Evolutionary conservation across 2,888 invertebrate genomes (phyloP).

Genomic region (Hololepta plana): DNA sequence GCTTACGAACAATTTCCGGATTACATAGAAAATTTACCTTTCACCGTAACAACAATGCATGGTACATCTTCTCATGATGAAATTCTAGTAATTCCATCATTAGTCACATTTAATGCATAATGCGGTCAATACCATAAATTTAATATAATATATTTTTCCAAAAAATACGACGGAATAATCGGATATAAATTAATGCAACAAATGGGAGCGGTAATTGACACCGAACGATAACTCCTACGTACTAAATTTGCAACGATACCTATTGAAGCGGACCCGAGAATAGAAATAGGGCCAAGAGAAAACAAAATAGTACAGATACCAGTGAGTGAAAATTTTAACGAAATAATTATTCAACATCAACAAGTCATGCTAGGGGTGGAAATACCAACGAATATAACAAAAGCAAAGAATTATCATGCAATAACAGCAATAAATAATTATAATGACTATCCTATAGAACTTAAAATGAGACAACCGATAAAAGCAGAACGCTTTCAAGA

Average conservation of each 20-base stretch:
- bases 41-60: conserved; percentile 2
- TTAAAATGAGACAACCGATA: conserved; percentile 2
- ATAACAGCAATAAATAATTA: conserved; percentile 5
- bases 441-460: conserved; percentile 3
- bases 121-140: background rate
- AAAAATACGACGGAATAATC: no score
- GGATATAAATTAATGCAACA: no score
- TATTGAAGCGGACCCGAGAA: no score
- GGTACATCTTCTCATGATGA: background rate
- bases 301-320: conserved; percentile 6
- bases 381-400: conserved; percentile 2
- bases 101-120: background rate
- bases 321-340: conserved; percentile 2
- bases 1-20: conserved; percentile 2
- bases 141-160: conserved; percentile 1
- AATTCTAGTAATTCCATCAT: no score
- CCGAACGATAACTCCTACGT: no score
- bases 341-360: conserved; percentile 2
- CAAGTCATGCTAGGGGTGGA: conserved; percentile 3
- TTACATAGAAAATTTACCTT: background rate
- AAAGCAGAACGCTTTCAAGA: background rate
- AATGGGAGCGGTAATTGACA: no score
- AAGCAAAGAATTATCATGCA: background rate
- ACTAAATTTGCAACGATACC: no score
- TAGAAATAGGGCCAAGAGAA: conserved; percentile 4